These are phyloP conservation scores for Zaprionus gabonicus DNA, from an alignment of 1,140 invertebrate species.

Conservation along the genomic window DNA sequence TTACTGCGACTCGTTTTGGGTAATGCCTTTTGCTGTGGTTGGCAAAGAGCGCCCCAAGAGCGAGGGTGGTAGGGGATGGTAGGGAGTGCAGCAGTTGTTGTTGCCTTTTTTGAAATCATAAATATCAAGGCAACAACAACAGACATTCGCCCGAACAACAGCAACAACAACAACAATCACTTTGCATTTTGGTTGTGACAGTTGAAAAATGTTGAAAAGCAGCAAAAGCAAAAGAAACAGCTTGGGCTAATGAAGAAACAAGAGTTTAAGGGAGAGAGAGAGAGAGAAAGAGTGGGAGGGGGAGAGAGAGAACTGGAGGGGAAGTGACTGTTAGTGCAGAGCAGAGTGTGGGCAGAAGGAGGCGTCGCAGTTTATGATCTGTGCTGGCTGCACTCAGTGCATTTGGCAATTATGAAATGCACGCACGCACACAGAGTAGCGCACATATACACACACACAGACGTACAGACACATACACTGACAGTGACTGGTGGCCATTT, in stretches of 20 bases:
- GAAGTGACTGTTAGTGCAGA: too few relatives aligned
- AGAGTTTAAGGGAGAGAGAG: not conserved
- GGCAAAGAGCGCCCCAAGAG: not conserved
- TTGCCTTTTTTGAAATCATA: constrained; percentile 36
- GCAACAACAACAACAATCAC: constrained; percentile 30
- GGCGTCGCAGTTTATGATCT: constrained; percentile 36
- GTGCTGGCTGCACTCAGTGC: constrained; percentile 52
- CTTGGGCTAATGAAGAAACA: constrained; percentile 65
- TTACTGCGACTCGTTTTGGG: not conserved
- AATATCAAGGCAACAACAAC: constrained; percentile 26
- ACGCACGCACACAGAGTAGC: constrained; percentile 4
- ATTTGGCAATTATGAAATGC: constrained; percentile 76
- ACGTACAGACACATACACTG: not conserved
- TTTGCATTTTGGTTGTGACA: constrained; percentile 51
- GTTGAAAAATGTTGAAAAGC: constrained; percentile 51
- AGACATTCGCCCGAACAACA: not conserved
- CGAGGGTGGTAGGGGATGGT: not conserved
- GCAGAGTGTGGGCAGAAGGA: not conserved
- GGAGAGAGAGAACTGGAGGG: not conserved
- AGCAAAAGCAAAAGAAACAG: constrained; percentile 9
- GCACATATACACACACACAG: not conserved
- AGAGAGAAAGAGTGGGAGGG: not conserved
- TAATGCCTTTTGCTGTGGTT: not conserved
- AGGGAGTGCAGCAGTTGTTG: not conserved
- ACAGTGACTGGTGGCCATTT: not conserved